Evolutionary conservation across 2,797 vertebrate genomes (phyloP).

Genomic region (Chelon auratus): DNA sequence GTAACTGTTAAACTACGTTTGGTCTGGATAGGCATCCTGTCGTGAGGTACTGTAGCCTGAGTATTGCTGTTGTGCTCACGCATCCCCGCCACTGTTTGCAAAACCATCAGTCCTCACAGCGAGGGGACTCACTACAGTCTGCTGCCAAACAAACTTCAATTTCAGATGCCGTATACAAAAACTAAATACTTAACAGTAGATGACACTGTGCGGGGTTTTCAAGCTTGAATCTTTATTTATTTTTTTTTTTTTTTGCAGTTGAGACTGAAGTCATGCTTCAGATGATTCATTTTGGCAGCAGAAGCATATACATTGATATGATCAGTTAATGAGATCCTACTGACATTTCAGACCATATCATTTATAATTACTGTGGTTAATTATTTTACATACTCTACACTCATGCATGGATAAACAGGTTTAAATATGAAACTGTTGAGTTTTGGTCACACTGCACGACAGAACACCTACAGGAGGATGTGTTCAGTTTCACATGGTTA

Average conservation of each 20-base stretch:
- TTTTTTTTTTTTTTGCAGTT: constrained; percentile 3
- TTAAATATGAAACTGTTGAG: background rate
- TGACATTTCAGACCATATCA: background rate
- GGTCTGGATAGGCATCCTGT: constrained; percentile 24
- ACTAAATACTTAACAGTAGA: constrained; percentile 11
- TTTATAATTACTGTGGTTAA: background rate
- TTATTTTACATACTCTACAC: background rate
- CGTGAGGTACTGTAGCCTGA: background rate
- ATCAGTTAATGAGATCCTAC: background rate
- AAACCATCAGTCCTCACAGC: constrained; percentile 36
- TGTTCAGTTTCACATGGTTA: background rate
- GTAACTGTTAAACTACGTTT: constrained; percentile 23
- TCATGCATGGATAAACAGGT: background rate
- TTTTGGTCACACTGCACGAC: background rate
- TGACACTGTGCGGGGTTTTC: constrained; percentile 2
- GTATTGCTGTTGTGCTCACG: background rate
- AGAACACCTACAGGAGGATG: background rate
- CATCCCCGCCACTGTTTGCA: constrained; percentile 40
- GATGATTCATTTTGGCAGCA: background rate
- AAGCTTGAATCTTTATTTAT: background rate
- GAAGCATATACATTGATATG: background rate
- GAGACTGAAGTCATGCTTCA: constrained; percentile 10
- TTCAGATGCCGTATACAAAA: constrained; percentile 25
- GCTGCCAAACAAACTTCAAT: constrained; percentile 26
- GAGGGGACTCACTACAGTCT: constrained; percentile 36